A percentile compares a stretch with the other conserved stretches of the same genome.
Evolutionary conservation across 2,888 invertebrate species (phyloP).

Genomic region (Acleris laterana): DNA sequence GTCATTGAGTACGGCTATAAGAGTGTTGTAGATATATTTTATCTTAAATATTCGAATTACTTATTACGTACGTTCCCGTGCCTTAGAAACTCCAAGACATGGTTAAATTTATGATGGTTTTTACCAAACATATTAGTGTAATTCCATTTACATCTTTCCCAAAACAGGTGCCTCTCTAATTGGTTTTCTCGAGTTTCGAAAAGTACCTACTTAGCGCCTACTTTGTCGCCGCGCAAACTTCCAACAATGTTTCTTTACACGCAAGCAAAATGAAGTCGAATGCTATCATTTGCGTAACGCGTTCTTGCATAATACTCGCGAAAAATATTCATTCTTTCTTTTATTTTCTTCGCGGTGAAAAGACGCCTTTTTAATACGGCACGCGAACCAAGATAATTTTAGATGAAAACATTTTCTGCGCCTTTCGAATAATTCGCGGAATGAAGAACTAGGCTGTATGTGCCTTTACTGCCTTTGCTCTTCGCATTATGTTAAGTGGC

Average conservation of each 20-base stretch:
- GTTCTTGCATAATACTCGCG: conserved; percentile 15
- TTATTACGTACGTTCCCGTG: too few species aligned
- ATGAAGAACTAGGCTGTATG: conserved; percentile 16
- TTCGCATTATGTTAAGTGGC: background rate
- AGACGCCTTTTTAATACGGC: conserved; percentile 15
- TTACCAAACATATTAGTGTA: background rate
- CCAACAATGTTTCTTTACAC: conserved; percentile 9
- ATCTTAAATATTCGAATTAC: too few species aligned
- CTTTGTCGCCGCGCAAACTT: conserved; percentile 4
- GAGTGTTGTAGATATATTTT: too few species aligned
- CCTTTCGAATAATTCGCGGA: conserved; percentile 43
- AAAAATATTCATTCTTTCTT: conserved; percentile 9
- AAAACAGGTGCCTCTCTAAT: conserved; percentile 5
- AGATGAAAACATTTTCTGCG: conserved; percentile 43
- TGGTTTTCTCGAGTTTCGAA: background rate
- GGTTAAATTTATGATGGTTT: too few species aligned
- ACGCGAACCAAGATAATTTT: conserved; percentile 41
- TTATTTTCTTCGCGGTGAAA: conserved; percentile 23
- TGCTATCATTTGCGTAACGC: conserved; percentile 23
- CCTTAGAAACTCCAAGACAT: too few species aligned
- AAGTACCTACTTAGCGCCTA: conserved; percentile 15
- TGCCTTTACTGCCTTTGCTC: conserved; percentile 3
- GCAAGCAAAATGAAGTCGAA: conserved; percentile 15
- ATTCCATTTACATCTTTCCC: background rate
- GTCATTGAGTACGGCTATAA: too few species aligned